These are phyloP conservation scores for Sclerurus mexicanus DNA, from an alignment of 2,113 vertebrate species.

Conservation along the genomic window DNA sequence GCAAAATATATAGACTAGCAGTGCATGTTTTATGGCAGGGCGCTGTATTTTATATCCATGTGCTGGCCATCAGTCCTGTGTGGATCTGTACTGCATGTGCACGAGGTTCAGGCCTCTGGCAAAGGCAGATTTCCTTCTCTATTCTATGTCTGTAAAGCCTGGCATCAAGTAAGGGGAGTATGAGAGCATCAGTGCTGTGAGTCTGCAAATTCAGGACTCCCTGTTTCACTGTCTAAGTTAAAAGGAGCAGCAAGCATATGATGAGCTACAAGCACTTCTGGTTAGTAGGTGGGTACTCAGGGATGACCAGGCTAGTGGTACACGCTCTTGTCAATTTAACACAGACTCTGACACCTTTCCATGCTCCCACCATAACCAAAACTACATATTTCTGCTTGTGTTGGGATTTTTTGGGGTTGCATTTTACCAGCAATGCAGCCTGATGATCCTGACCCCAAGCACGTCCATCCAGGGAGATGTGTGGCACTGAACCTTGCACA, in stretches of 20 bases:
- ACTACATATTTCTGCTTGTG: not conserved
- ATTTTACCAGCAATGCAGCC: not conserved
- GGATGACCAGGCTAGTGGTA: not conserved
- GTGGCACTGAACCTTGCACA: fast-evolving
- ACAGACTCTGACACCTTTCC: not conserved
- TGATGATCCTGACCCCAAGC: not conserved
- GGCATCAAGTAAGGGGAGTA: not conserved
- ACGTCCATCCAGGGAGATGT: not conserved
- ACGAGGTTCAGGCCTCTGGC: not conserved
- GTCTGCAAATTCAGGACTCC: not conserved
- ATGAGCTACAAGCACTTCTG: not conserved
- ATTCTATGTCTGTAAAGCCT: not conserved
- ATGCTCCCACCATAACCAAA: not conserved
- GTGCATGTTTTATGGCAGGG: constrained; percentile 53
- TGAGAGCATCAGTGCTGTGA: not conserved
- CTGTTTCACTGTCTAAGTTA: not conserved
- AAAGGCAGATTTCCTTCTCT: not conserved
- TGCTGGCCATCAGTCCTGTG: not conserved
- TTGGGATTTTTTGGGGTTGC: fast-evolving
- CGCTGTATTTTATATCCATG: not conserved
- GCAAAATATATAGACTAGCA: constrained; percentile 61
- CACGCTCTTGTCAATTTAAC: not conserved
- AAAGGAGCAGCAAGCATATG: not conserved
- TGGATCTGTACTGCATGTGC: not conserved
- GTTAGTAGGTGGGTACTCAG: not conserved